A percentile compares a stretch with the other conserved stretches of the same genome.
Evolutionary conservation across 2,888 invertebrate genomes (phyloP).

Genomic region (Esperia sulphurella): DNA sequence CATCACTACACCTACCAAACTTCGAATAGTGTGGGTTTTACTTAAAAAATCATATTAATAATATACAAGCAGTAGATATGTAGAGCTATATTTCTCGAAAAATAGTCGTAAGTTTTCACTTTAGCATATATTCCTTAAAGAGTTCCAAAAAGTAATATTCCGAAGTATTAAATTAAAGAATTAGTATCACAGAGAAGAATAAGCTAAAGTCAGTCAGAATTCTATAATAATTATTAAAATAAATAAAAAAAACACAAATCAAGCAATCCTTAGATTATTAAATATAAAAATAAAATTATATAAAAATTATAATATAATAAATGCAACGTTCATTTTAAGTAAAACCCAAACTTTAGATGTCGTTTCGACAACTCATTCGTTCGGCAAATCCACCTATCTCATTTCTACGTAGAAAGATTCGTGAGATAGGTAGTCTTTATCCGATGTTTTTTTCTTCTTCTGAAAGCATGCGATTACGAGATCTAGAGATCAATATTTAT

Average conservation of each 20-base stretch:
- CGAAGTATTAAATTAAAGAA: slow-evolving; percentile 9
- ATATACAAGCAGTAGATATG: not conserved
- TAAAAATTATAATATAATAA: slow-evolving; percentile 3
- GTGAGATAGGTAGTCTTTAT: too few species aligned
- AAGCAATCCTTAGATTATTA: too few species aligned
- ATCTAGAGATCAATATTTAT: too few species aligned
- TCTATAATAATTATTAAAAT: slow-evolving; percentile 1
- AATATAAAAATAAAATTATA: not conserved
- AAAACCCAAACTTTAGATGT: slow-evolving; percentile 3
- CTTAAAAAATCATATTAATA: slow-evolving; percentile 6
- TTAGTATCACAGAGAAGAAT: slow-evolving; percentile 16
- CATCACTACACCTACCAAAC: not conserved
- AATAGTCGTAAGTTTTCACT: not conserved
- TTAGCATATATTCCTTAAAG: not conserved
- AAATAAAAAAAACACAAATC: slow-evolving; percentile 2
- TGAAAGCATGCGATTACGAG: too few species aligned
- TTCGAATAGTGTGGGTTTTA: slow-evolving; percentile 6
- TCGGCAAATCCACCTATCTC: too few species aligned
- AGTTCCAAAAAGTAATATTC: slow-evolving; percentile 1
- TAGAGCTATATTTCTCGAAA: slow-evolving; percentile 1
- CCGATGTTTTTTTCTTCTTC: too few species aligned
- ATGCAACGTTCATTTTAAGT: slow-evolving; percentile 7
- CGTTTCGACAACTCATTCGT: too few species aligned
- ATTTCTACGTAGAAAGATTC: too few species aligned
- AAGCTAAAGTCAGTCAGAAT: slow-evolving; percentile 12